phyloP scores from a whole-genome alignment of 2,888 invertebrate genomes.

The Drosophila lutescens region DNA sequence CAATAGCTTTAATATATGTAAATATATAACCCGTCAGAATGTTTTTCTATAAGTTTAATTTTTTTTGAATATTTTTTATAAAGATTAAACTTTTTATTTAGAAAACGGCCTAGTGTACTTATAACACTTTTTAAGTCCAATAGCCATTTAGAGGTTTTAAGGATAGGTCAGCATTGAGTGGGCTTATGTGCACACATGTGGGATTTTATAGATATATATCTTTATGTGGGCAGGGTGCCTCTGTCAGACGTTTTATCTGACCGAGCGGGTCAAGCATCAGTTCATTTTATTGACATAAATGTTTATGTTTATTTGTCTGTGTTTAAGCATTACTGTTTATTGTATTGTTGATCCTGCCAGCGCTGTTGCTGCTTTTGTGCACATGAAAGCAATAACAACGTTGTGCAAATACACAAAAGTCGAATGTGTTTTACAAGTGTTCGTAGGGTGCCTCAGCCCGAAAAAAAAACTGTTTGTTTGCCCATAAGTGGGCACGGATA shows the following conservation, averaged over 20 bases:
- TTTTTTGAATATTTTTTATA: no score
- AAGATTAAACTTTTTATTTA: no score
- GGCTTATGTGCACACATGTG: not conserved
- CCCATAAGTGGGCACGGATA: slow-evolving; percentile 29
- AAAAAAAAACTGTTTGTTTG: slow-evolving; percentile 24
- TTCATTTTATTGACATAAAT: slow-evolving; percentile 76
- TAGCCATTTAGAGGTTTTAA: not conserved
- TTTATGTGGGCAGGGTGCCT: slow-evolving; percentile 3
- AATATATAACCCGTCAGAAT: no score
- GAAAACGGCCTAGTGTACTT: not conserved
- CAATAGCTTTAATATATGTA: no score
- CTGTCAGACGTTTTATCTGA: slow-evolving; percentile 63
- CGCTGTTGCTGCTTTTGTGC: slow-evolving; percentile 51
- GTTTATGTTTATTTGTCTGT: slow-evolving; percentile 76
- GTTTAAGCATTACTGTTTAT: slow-evolving; percentile 70
- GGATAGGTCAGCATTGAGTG: not conserved
- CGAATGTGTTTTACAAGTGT: slow-evolving; percentile 55
- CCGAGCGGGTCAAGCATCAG: slow-evolving; percentile 72
- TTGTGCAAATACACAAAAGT: slow-evolving; percentile 45
- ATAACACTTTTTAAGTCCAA: not conserved
- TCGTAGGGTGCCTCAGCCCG: not conserved
- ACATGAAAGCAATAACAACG: slow-evolving; percentile 44
- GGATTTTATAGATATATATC: not conserved
- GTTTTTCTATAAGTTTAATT: no score
- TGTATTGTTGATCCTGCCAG: slow-evolving; percentile 51